Evolutionary conservation across 53 echinoderm and acorn worm genomes (phyloP).

Genomic region (Hippasteria phrygiana): DNA sequence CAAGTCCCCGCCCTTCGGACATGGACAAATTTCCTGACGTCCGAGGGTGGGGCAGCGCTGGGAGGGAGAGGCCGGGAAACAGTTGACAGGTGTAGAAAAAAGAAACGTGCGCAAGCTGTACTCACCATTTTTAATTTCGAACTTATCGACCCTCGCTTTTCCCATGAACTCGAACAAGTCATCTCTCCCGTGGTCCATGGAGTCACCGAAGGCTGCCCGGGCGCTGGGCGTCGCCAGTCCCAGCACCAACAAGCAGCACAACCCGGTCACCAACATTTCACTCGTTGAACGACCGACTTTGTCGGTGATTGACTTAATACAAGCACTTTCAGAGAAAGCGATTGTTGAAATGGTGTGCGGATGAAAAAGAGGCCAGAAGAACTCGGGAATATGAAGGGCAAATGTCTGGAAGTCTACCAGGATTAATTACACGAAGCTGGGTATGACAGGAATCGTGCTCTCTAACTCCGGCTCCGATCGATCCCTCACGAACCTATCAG

Average conservation of each 20-base stretch:
- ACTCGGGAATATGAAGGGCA: background rate
- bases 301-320: too few species aligned
- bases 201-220: slow-evolving; percentile 69
- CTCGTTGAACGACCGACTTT: background rate
- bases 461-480: too few species aligned
- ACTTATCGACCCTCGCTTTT: slow-evolving; percentile 65
- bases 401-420: background rate
- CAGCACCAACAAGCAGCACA: slow-evolving; percentile 40
- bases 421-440: background rate
- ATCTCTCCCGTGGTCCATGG: slow-evolving; percentile 63
- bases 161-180: slow-evolving; percentile 77
- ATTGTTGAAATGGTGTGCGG: background rate
- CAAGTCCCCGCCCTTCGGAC: too few species aligned
- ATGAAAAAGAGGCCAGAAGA: background rate
- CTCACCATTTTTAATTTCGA: slow-evolving; percentile 71
- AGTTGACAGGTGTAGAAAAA: too few species aligned
- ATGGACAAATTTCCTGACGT: too few species aligned
- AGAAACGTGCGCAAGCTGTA: too few species aligned
- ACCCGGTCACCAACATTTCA: slow-evolving; percentile 21
- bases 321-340: background rate
- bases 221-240: slow-evolving; percentile 37
- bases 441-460: too few species aligned
- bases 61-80: too few species aligned
- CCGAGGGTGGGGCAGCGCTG: too few species aligned
- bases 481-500: background rate